A percentile compares a stretch with the other conserved stretches of the same genome.
These are phyloP conservation scores for Laticauda laticaudata DNA, from an alignment of 2,113 vertebrate species.

Conservation along the genomic window DNA sequence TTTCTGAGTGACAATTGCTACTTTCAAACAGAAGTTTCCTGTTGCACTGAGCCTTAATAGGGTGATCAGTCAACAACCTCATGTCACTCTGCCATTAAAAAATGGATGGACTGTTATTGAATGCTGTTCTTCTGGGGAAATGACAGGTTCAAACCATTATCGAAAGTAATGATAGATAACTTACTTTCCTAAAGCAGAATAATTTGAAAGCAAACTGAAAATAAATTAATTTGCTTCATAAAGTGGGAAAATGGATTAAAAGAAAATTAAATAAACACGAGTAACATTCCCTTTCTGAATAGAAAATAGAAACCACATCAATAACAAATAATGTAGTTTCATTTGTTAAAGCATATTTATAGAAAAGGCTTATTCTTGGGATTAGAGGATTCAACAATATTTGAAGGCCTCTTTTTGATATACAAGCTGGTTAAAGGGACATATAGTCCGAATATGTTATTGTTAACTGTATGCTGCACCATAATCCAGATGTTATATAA, in stretches of 20 bases:
- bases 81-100: neutral
- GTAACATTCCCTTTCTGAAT: neutral
- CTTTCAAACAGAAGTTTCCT: neutral
- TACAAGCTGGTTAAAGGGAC: neutral
- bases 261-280: neutral
- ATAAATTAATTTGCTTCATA: neutral
- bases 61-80: neutral
- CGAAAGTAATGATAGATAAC: neutral
- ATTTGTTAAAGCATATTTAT: conserved; percentile 18
- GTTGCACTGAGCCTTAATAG: neutral
- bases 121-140: neutral
- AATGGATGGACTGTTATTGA: neutral
- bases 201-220: conserved; percentile 23
- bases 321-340: neutral
- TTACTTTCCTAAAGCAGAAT: conserved; percentile 5
- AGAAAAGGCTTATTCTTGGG: neutral
- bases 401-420: neutral
- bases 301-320: neutral
- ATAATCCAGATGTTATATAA: neutral
- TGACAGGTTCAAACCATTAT: conserved; percentile 14
- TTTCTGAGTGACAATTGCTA: neutral
- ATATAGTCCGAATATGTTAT: neutral
- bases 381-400: conserved; percentile 3
- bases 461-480: neutral
- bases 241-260: neutral